A percentile compares a stretch with the other conserved stretches of the same genome.
Evolutionary conservation across 2,113 vertebrate species (phyloP).

Genomic region (Polyodon spathula): DNA sequence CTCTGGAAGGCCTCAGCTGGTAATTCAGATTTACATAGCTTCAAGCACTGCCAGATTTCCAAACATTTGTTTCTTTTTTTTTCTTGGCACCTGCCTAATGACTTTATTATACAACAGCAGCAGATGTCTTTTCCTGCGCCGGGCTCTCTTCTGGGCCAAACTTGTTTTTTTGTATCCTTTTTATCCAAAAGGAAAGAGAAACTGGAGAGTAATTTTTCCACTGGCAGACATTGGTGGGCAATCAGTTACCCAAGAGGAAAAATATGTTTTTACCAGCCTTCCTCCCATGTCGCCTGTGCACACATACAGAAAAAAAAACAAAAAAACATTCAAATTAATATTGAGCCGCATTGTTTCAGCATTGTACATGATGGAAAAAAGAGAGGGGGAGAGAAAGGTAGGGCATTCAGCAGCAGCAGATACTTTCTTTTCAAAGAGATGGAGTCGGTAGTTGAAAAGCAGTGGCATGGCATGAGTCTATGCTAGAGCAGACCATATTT

Average conservation of each 20-base stretch:
- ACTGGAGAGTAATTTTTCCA: slow-evolving; percentile 16
- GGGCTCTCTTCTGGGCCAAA: slow-evolving; percentile 1
- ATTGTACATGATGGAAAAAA: no score
- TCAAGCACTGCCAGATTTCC: slow-evolving; percentile 3
- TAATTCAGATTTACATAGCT: slow-evolving; percentile 1
- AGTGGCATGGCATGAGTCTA: no score
- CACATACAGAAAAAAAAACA: no score
- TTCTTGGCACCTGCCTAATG: neutral
- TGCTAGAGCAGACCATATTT: no score
- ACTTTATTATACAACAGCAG: neutral
- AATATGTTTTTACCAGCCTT: slow-evolving; percentile 10
- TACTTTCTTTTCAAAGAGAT: no score
- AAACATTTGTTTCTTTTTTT: neutral
- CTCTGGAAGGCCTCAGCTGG: neutral
- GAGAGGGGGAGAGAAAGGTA: no score
- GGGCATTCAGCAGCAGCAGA: no score
- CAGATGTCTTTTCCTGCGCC: slow-evolving; percentile 9
- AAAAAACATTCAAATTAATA: no score
- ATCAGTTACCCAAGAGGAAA: slow-evolving; percentile 11
- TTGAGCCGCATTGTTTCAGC: no score
- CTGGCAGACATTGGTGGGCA: slow-evolving; percentile 11
- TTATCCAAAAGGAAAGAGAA: slow-evolving; percentile 5
- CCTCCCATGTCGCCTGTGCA: no score
- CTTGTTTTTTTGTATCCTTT: slow-evolving; percentile 1
- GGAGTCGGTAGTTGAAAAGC: no score